Conservation (phyloP, 2,113 vertebrate genomes). For the Alligator sinensis region DNA sequence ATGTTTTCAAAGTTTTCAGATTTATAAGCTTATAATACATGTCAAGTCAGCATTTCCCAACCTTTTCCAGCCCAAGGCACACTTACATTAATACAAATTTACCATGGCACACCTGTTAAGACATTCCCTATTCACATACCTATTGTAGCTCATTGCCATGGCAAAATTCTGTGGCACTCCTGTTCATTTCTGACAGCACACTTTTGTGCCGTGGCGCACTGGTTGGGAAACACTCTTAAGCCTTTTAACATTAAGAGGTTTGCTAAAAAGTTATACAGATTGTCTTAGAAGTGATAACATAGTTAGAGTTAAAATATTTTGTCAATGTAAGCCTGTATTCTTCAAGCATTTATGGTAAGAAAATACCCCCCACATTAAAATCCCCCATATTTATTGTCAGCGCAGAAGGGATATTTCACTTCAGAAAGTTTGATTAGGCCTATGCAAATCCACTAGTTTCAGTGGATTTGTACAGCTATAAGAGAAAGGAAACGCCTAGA, state of each 20-base stretch:
- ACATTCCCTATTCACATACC: no score
- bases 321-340: background rate
- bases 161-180: no score
- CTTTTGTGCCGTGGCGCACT: no score
- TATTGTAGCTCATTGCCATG: no score
- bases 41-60: no score
- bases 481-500: background rate
- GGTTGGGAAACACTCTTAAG: background rate
- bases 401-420: background rate
- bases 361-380: background rate
- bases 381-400: rapidly evolving
- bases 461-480: background rate
- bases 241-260: background rate
- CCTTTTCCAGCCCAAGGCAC: no score
- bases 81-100: no score
- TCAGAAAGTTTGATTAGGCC: background rate
- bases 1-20: background rate
- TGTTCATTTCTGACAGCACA: no score
- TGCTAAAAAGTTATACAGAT: background rate
- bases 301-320: background rate
- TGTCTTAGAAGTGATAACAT: background rate
- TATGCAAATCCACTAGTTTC: background rate
- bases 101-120: no score
- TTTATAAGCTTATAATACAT: background rate
- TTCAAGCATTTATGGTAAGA: background rate